phyloP scores from a whole-genome alignment of 2,113 vertebrate species.

The Bolborhynchus lineola region DNA sequence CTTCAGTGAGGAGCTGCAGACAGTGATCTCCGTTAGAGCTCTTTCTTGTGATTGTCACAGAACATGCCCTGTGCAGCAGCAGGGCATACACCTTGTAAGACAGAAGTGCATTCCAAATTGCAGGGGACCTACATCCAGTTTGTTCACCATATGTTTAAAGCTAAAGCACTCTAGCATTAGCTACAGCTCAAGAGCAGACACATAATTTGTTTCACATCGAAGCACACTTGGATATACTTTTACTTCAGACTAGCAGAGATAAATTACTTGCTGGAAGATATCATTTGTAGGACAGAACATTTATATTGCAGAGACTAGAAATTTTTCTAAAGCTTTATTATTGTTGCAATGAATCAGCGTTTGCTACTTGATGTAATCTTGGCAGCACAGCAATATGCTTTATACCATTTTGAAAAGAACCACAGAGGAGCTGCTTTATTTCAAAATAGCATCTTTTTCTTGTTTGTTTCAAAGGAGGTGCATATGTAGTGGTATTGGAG shows the following conservation, averaged over 20 bases:
- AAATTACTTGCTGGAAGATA: constrained; percentile 7
- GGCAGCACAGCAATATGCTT: neutral
- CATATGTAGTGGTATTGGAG: neutral
- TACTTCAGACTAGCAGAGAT: neutral
- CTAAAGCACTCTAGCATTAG: neutral
- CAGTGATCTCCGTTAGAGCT: neutral
- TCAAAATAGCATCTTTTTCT: neutral
- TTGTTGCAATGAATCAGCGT: constrained; percentile 27
- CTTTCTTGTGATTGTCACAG: neutral
- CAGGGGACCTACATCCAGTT: neutral
- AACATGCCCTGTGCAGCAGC: rapidly evolving
- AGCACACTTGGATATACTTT: neutral
- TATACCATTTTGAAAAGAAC: neutral
- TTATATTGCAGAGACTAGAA: neutral
- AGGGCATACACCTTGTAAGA: neutral
- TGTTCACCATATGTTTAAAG: neutral
- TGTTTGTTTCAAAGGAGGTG: neutral
- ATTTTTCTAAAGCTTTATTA: constrained; percentile 32
- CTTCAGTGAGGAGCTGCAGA: neutral
- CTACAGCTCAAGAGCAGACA: neutral
- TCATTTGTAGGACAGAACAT: neutral
- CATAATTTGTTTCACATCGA: neutral
- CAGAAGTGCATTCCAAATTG: neutral
- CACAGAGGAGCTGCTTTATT: neutral
- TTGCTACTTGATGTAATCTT: constrained; percentile 1